Conservation (phyloP, 1,140 invertebrate genomes). For the Branchinecta lindahli region DNA sequence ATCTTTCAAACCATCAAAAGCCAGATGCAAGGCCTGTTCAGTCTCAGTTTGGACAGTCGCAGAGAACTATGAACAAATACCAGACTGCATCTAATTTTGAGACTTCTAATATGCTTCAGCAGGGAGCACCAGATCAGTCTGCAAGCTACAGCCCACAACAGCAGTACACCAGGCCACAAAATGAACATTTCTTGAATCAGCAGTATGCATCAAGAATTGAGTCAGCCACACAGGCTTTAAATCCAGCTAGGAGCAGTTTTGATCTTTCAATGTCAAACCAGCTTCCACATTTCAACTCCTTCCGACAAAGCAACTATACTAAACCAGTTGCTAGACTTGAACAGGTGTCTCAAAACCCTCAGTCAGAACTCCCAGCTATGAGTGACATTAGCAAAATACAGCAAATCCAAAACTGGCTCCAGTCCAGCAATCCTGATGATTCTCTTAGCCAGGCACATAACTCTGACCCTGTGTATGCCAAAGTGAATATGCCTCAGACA, state of each 20-base stretch:
- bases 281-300: neutral
- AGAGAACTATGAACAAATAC: too few relatives aligned
- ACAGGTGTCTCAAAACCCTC: neutral
- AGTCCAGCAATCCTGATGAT: conserved; percentile 6
- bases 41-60: too few relatives aligned
- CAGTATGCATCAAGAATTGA: neutral
- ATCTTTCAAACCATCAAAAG: too few relatives aligned
- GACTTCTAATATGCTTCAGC: too few relatives aligned
- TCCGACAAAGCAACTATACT: neutral
- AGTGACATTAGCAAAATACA: neutral
- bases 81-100: too few relatives aligned
- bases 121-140: neutral
- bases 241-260: neutral
- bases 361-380: neutral
- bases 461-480: neutral
- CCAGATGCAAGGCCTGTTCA: too few relatives aligned
- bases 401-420: conserved; percentile 1
- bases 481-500: neutral
- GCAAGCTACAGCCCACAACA: neutral
- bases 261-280: neutral
- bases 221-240: conserved; percentile 5
- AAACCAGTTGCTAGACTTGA: neutral
- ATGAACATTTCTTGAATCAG: neutral
- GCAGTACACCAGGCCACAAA: neutral
- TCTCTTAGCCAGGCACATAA: neutral